A percentile compares a stretch with the other conserved stretches of the same genome.
Evolutionary conservation across 1,140 invertebrate species (phyloP).

Genomic region (Kradibia gibbosae): DNA sequence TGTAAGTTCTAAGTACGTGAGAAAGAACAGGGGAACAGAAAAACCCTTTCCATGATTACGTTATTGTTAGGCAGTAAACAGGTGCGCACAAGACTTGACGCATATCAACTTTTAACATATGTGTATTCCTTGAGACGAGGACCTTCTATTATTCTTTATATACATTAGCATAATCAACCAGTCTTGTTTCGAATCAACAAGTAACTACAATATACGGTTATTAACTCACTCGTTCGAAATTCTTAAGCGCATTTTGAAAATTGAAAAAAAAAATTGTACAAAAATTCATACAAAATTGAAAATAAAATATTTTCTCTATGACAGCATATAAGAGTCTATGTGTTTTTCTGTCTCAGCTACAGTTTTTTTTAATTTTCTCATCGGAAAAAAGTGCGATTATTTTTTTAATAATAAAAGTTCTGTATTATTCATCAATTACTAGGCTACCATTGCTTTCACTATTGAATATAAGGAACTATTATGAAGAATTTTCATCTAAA

Average conservation of each 20-base stretch:
- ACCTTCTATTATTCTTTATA: conserved; percentile 16
- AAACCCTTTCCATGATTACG: conserved; percentile 3
- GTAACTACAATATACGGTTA: background rate
- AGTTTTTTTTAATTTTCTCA: too few relatives aligned
- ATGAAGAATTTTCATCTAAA: conserved; percentile 16
- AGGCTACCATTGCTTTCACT: too few relatives aligned
- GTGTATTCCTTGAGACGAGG: background rate
- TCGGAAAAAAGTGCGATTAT: too few relatives aligned
- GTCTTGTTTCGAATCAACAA: background rate
- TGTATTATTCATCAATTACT: too few relatives aligned
- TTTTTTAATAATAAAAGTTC: too few relatives aligned
- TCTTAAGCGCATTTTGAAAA: background rate
- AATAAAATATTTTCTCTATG: too few relatives aligned
- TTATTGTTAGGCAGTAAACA: conserved; percentile 9
- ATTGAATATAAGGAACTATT: too few relatives aligned
- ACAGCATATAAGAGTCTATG: too few relatives aligned
- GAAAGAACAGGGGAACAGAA: background rate
- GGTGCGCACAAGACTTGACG: background rate
- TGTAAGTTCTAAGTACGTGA: background rate
- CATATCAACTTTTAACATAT: conserved; percentile 13
- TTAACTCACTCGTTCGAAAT: background rate
- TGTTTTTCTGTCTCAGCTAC: too few relatives aligned
- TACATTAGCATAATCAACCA: background rate
- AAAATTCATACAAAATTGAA: background rate
- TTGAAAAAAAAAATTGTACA: conserved; percentile 16